Conservation (phyloP, 2,888 invertebrate genomes). For the Molanna angustata region DNA sequence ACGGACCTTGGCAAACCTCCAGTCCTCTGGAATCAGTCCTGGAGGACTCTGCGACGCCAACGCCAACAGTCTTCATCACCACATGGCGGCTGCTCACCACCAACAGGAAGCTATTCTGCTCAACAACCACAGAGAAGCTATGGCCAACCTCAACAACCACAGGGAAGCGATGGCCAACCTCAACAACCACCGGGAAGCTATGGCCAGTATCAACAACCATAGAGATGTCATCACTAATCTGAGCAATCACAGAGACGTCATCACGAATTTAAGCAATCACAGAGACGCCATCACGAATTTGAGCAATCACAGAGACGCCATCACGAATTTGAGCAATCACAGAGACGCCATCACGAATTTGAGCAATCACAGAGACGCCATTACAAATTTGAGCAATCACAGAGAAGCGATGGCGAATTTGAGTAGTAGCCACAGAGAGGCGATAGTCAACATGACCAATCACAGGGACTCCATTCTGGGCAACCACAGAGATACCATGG, state of each 20-base stretch:
- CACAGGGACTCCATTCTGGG: neutral
- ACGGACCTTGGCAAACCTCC: slow-evolving; percentile 29
- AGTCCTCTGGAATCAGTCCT: slow-evolving; percentile 27
- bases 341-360: slow-evolving; percentile 17
- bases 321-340: slow-evolving; percentile 15
- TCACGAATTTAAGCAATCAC: slow-evolving; percentile 8
- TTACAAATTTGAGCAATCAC: slow-evolving; percentile 15
- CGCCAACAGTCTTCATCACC: slow-evolving; percentile 30
- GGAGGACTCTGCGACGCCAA: slow-evolving; percentile 29
- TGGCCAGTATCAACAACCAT: slow-evolving; percentile 13
- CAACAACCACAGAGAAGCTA: slow-evolving; percentile 29
- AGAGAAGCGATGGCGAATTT: slow-evolving; percentile 18
- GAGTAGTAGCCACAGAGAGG: neutral
- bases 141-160: slow-evolving; percentile 28
- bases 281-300: slow-evolving; percentile 19
- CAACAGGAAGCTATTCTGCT: slow-evolving; percentile 26
- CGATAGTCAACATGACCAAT: slow-evolving; percentile 12
- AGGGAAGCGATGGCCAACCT: slow-evolving; percentile 27
- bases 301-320: slow-evolving; percentile 16
- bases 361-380: slow-evolving; percentile 17
- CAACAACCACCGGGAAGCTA: slow-evolving; percentile 19
- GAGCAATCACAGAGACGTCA: slow-evolving; percentile 14
- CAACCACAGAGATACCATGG: slow-evolving; percentile 16
- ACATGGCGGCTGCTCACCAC: slow-evolving; percentile 23
- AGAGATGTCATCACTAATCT: slow-evolving; percentile 8